Evolutionary conservation across 2,797 vertebrate species (phyloP), one percentile per base, ranked within the genome.

Genomic region (Rachycentron canadum): DNA sequence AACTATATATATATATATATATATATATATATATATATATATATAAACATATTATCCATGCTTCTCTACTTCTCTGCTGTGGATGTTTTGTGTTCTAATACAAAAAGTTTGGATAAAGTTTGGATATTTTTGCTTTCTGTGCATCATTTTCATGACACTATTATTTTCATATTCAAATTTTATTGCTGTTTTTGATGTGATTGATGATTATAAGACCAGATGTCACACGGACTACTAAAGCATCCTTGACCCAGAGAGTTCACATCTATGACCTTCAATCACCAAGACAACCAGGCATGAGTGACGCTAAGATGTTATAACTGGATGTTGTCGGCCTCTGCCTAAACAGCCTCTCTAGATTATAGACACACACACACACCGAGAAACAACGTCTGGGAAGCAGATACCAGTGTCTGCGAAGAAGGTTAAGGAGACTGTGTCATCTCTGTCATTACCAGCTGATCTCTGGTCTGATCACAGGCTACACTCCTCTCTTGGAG

Each of bases 391-490:
- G 38, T 60, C 47, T 68, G 38, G 61, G 36, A 68, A 52, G 55
- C 23, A 5, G 4, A 40, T 28, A 19, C 49, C 34, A 40, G 32
- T 19, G 9, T 28, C 26, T n/a, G 34, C 26, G 1, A 28, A 14
- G 23, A 52, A 60, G 13, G 56, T 60, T 21, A 25, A 55, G 47
- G 36, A 36, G 52, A 60, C 26, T 25, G 6, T 62, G 50, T 30
- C 12, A 0, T 63, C 66, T 19, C 40, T 47, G 13, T 69, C 58
- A 38, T 49, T 69, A 76, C 55, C 50, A 49, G 25, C 40, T 25
- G 74, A 69, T 21, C 59, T 57, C 41, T 57, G 26, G 60, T 77
- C 67, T 30, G 50, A 76, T 63, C 32, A 2, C 40, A 57, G 34
- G 67, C 34, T 58, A 8, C 14, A 2, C 23, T 55, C 49, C 23